Conservation (phyloP, 2,113 vertebrate genomes). For the Apus apus region DNA sequence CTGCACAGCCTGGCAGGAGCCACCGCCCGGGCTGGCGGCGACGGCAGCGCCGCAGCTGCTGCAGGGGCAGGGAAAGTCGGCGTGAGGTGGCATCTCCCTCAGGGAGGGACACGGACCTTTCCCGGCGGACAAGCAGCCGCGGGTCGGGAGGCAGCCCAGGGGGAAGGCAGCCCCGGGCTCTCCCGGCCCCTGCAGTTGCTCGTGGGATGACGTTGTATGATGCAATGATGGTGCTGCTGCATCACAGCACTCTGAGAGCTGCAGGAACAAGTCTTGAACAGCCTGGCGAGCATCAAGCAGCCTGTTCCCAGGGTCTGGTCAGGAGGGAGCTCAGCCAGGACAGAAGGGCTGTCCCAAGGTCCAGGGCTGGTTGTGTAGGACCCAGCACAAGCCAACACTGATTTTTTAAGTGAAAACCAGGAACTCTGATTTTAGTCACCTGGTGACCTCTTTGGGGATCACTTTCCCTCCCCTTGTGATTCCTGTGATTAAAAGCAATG, state of each 20-base stretch:
- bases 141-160: neutral
- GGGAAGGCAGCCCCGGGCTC: neutral
- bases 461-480: neutral
- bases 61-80: neutral
- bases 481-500: neutral
- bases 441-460: neutral
- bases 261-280: neutral
- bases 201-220: rapidly evolving
- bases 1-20: neutral
- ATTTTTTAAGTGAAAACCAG: too few relatives aligned
- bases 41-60: neutral
- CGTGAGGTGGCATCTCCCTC: rapidly evolving
- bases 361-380: neutral
- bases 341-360: neutral
- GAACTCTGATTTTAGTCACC: too few relatives aligned
- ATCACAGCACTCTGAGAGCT: neutral
- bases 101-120: neutral
- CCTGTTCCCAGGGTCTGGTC: rapidly evolving
- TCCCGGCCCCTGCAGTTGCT: rapidly evolving
- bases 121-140: neutral
- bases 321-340: neutral
- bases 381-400: neutral
- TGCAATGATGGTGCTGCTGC: neutral
- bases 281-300: neutral
- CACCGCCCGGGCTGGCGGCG: neutral